These are phyloP conservation scores for Cryptosula pallasiana DNA, from an alignment of 2,888 invertebrate species.

Conservation along the genomic window DNA sequence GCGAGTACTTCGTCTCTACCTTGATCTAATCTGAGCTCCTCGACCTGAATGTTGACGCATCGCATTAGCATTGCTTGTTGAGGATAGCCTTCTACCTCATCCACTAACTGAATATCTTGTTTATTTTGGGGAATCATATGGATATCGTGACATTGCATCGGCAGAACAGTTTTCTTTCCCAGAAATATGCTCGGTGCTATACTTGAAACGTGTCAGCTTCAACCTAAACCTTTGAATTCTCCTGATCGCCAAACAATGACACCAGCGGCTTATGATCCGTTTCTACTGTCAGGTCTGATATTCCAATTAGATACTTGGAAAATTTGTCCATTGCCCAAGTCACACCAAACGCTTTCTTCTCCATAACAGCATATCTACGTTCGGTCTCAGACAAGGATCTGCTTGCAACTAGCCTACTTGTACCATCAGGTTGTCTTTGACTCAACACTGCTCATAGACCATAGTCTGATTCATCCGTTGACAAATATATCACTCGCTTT, in stretches of 20 bases:
- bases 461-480: neutral
- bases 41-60: neutral
- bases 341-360: neutral
- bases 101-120: neutral
- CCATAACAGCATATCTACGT: neutral
- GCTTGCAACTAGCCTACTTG: neutral
- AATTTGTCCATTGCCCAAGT: neutral
- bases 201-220: neutral
- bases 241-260: neutral
- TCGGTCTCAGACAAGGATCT: neutral
- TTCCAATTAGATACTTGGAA: neutral
- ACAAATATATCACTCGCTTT: neutral
- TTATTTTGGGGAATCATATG: neutral
- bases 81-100: neutral
- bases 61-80: neutral
- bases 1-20: neutral
- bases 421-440: neutral
- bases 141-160: neutral
- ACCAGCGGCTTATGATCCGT: slow-evolving; percentile 3
- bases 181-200: neutral
- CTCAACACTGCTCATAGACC: neutral
- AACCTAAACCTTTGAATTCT: neutral
- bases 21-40: too few species aligned
- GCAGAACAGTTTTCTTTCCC: neutral
- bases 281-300: neutral